phyloP scores from a whole-genome alignment of 2,888 invertebrate genomes.

The Ophonus ardosiacus region DNA sequence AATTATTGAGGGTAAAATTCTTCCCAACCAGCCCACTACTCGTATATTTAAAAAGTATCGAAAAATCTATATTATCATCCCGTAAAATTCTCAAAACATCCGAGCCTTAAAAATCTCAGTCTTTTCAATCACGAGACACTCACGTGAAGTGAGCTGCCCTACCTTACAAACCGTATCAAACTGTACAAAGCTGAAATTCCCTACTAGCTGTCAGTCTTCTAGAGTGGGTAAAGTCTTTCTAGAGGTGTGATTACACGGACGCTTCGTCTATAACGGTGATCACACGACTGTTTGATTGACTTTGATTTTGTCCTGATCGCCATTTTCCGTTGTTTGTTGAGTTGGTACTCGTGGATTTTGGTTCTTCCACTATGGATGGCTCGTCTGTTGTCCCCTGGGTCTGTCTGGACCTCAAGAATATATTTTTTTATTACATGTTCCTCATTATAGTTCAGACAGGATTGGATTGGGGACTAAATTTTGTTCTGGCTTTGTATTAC shows the following conservation, averaged over 20 bases:
- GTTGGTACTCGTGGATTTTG: conserved; percentile 17
- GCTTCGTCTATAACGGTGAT: conserved; percentile 89
- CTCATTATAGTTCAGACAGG: no score
- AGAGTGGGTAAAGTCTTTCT: background rate
- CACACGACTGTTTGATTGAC: conserved; percentile 75
- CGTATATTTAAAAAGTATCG: conserved; percentile 48
- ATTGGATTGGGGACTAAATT: no score
- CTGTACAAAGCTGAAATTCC: conserved; percentile 32
- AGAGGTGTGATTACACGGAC: conserved; percentile 75
- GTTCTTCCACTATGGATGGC: conserved; percentile 42
- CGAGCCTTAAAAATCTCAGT: conserved; percentile 44
- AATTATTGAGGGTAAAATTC: background rate
- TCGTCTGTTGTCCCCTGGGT: conserved; percentile 49
- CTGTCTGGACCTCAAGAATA: conserved; percentile 44
- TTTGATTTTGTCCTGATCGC: conserved; percentile 33
- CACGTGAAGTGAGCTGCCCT: conserved; percentile 19
- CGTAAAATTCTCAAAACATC: conserved; percentile 39
- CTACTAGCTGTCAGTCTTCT: conserved; percentile 45
- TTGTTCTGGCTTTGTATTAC: no score
- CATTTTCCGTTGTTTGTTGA: conserved; percentile 52
- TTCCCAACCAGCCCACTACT: background rate
- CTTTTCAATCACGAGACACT: conserved; percentile 31
- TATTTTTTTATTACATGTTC: background rate
- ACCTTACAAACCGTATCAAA: conserved; percentile 29
- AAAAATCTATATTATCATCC: conserved; percentile 38